Base-by-base conservation (phyloP, 2,888 invertebrate genomes). In the Chaitophorus viminalis region DNA sequence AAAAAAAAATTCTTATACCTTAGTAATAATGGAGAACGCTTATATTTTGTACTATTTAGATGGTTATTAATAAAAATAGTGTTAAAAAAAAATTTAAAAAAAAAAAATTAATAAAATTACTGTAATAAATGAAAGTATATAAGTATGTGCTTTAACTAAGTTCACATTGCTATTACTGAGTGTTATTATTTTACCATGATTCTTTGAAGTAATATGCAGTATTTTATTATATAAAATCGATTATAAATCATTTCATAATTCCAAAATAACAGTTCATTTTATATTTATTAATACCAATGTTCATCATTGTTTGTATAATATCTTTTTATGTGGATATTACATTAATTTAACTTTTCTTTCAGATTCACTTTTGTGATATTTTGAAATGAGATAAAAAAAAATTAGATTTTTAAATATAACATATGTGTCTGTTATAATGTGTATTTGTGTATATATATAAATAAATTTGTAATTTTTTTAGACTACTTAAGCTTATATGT, bases 41-140 rank as follows among this genome's bases (percentile, higher is more conserved):
- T 33, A 33, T 78, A n/a, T 36, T 78, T 60, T 60, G 60, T 78
- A 31, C 39, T 29, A 46, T 54, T 75, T 54, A 25, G 33, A 77
- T 76, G 39, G 8, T 46, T 46, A 29, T 76, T 6, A 14, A 31
- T 52, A 25, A 77, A 54, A 77, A 33, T 54, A 77, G 11, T 77
- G 25, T 33, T 4, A 31, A 77, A 4, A 31, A 25, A 25, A 21
- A 21, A 60, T 21, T 21, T 31, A 54, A 54, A 60, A 31, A 60
- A 31, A 25, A 33, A 14, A 31, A 60, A 1, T 46, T 33, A 54
- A 33, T 54, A 54, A 25, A 78, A 60, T 60, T 21, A 21, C 46
- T 46, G 46, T 54, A 60, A 25, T 60, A 21, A 18, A 25, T 60
- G 21, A 21, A 60, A 60, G 25, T 18, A 60, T 60, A n/a, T n/a